phyloP scores from a whole-genome alignment of 2,888 invertebrate genomes.

The Acanthopleura granulata region DNA sequence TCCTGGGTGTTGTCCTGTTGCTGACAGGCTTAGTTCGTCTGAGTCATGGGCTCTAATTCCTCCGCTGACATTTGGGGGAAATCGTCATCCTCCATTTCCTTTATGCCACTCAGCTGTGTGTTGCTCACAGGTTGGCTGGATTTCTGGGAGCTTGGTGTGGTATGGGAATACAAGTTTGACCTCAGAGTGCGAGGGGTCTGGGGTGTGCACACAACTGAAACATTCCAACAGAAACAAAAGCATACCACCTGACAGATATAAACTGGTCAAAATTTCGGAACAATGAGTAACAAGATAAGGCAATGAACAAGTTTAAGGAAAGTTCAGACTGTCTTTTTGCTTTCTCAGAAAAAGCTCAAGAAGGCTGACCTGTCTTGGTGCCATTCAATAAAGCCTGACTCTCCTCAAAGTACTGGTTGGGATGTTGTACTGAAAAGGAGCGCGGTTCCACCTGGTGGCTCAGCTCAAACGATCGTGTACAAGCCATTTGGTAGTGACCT shows the following conservation, averaged over 20 bases:
- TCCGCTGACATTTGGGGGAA: not conserved
- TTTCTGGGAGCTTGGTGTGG: slow-evolving; percentile 36
- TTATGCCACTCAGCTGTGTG: slow-evolving; percentile 30
- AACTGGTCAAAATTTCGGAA: too few species aligned
- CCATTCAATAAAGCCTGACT: slow-evolving; percentile 65
- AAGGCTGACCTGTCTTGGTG: slow-evolving; percentile 24
- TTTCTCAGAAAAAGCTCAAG: too few species aligned
- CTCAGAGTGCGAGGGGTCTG: not conserved
- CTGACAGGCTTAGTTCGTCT: not conserved
- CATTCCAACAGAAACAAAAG: not conserved
- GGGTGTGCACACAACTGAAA: slow-evolving; percentile 18
- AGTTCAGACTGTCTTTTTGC: too few species aligned
- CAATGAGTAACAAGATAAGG: not conserved
- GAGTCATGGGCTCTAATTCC: not conserved
- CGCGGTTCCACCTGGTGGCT: slow-evolving; percentile 55
- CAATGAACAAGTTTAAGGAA: not conserved
- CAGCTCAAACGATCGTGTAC: slow-evolving; percentile 83
- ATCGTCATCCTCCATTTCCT: slow-evolving; percentile 46
- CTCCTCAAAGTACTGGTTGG: slow-evolving; percentile 91
- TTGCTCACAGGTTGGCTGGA: slow-evolving; percentile 23
- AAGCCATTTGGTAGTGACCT: slow-evolving; percentile 90
- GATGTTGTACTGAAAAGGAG: slow-evolving; percentile 75
- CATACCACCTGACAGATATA: too few species aligned
- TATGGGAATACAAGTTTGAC: slow-evolving; percentile 26
- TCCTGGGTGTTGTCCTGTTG: too few species aligned